Evolutionary conservation across 2,888 invertebrate species (phyloP).

Genomic region (Euclidia mi): DNA sequence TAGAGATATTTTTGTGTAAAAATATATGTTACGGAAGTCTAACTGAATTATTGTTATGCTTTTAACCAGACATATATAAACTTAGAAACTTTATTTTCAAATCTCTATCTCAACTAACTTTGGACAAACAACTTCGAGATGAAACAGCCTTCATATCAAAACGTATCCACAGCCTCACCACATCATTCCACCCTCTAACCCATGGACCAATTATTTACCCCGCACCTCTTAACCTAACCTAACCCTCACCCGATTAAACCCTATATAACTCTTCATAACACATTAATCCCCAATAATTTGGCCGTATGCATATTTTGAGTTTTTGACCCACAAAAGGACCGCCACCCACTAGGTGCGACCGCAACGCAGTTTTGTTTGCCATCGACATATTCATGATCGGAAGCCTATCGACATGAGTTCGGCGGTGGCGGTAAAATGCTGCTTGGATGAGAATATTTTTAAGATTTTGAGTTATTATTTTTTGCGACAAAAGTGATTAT

Average conservation of each 20-base stretch:
- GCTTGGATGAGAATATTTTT: no score
- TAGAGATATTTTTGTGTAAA: no score
- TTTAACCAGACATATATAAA: no score
- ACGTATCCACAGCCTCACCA: not conserved
- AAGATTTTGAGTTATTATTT: no score
- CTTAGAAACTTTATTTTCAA: no score
- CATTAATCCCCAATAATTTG: conserved; percentile 54
- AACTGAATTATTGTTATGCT: no score
- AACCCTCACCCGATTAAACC: conserved; percentile 15
- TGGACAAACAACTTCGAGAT: not conserved
- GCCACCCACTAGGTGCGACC: conserved; percentile 25
- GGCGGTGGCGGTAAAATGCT: conserved; percentile 54
- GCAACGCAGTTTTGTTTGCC: conserved; percentile 42
- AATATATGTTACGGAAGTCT: no score
- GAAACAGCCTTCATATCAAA: not conserved
- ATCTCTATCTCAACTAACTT: no score
- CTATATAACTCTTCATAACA: conserved; percentile 39
- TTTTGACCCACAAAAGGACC: conserved; percentile 20
- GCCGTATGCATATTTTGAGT: conserved; percentile 44
- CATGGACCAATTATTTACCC: conserved; percentile 26
- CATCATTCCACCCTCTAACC: conserved; percentile 15
- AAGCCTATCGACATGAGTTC: conserved; percentile 52
- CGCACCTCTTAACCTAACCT: conserved; percentile 21
- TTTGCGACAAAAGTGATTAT: no score
- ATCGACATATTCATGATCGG: conserved; percentile 53